These are phyloP conservation scores for Empidonax alnorum DNA, from an alignment of 2,113 vertebrate genomes.

Conservation along the genomic window DNA sequence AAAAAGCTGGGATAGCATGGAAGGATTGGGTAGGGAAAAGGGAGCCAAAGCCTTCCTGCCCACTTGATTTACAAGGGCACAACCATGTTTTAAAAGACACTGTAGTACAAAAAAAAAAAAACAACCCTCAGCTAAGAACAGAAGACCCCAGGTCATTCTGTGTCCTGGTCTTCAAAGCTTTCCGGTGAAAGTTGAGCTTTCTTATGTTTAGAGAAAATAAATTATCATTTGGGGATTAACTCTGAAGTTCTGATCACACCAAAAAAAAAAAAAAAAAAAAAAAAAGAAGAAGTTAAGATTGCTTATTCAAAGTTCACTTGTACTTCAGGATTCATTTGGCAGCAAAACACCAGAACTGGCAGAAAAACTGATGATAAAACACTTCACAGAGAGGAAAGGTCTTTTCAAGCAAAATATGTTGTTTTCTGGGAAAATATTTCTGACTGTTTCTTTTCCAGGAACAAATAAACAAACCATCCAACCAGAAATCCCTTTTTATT, in stretches of 20 bases:
- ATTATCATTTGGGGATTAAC: background rate
- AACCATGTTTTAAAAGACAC: background rate
- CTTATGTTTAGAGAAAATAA: background rate
- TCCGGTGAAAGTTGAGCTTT: background rate
- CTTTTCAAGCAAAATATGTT: background rate
- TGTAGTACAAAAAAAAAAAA: background rate
- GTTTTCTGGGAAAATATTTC: constrained; percentile 5
- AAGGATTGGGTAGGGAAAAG: background rate
- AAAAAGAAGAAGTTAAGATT: background rate
- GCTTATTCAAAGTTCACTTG: background rate
- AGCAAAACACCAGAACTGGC: background rate
- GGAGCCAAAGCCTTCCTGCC: background rate
- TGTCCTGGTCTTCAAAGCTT: background rate
- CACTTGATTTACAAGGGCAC: background rate
- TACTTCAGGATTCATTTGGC: constrained; percentile 1
- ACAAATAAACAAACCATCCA: background rate
- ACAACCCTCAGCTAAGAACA: rapidly evolving
- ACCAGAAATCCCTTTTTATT: background rate
- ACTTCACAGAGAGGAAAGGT: background rate
- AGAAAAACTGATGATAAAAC: background rate
- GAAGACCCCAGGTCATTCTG: background rate
- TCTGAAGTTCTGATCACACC: background rate
- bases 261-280: background rate
- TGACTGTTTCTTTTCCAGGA: background rate
- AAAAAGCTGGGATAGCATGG: background rate